Evolutionary conservation across 2,888 invertebrate genomes (phyloP), one percentile per base, ranked within the genome.

Genomic region (Craniophora ligustri): DNA sequence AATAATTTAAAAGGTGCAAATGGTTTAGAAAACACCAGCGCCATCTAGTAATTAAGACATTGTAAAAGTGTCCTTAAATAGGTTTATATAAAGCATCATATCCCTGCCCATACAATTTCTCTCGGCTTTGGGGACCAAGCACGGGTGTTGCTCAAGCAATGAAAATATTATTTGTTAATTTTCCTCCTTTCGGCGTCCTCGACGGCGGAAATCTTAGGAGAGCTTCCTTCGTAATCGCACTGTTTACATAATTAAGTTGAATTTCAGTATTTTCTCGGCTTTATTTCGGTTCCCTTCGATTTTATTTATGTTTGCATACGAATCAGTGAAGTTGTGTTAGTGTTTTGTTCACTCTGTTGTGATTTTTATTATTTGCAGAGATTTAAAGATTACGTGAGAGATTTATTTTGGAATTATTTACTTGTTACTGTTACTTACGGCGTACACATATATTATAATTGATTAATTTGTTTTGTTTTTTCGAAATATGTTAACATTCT

Each of bases 141-240:
- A 16, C 32, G n/a, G n/a, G 21, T 35, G 19, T 39, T 39, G 6
- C 15, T 13, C 10, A 59, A 21, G 13, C 30, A 30, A 11, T 35
- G 18, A n/a, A 7, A 21, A 10, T 39, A 21, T 31, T 5, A 10
- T 30, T 38, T 15, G 19, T 8, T 31, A 42, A 34, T 39, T 63
- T 47, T 47, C 41, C 34, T 55, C 34, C 42, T 39, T 47, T 6
- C 8, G 13, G 8, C 21, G 6, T 5, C 6, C 4, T 15, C 6
- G n/a, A 5, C 23, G 23, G 23, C 23, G n/a, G n/a, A n/a, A 23
- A 23, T 10, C 23, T 0, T 16, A n/a, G 34, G 30, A 19, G 42
- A 26, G 15, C 5, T 18, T 34, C 26, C 18, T 11, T 16, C 26
- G 45, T 18, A 30, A 31, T 19, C 14, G 56, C 8, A 32, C 14